Evolutionary conservation across 2,113 vertebrate species (phyloP).

Genomic region (Crotalus horridus): DNA sequence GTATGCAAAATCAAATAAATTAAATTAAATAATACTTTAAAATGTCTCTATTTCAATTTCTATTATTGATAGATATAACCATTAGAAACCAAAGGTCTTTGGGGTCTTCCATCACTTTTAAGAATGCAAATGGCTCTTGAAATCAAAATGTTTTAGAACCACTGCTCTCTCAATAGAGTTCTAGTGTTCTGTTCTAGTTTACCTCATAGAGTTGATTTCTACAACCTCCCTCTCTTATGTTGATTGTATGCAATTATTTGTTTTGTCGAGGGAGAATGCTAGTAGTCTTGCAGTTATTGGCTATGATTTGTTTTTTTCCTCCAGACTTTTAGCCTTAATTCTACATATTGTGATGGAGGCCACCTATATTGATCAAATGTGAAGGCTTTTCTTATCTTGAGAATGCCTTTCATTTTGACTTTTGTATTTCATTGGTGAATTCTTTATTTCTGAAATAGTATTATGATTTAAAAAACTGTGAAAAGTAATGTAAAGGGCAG

Average conservation of each 20-base stretch:
- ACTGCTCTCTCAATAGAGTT: not conserved
- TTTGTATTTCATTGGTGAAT: not conserved
- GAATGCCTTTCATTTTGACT: not conserved
- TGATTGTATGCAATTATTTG: not conserved
- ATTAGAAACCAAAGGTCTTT: not conserved
- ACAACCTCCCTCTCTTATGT: not conserved
- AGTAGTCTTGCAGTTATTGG: not conserved
- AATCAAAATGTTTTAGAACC: not conserved
- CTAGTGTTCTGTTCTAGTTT: not conserved
- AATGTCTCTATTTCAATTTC: not conserved
- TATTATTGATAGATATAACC: not conserved
- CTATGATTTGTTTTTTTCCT: not conserved
- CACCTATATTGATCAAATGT: not conserved
- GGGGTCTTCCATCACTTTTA: not conserved
- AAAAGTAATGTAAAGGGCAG: not conserved
- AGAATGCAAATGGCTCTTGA: not conserved
- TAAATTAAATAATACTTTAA: not conserved
- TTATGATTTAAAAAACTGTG: not conserved
- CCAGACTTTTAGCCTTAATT: not conserved
- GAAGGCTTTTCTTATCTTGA: not conserved
- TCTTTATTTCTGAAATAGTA: not conserved
- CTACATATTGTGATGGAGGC: not conserved
- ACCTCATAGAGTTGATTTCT: not conserved
- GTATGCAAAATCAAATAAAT: not conserved
- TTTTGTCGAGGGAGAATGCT: not conserved